A percentile compares a stretch with the other conserved stretches of the same genome.
Evolutionary conservation across 2,888 invertebrate genomes (phyloP).

Genomic region (Epiblema foenella): DNA sequence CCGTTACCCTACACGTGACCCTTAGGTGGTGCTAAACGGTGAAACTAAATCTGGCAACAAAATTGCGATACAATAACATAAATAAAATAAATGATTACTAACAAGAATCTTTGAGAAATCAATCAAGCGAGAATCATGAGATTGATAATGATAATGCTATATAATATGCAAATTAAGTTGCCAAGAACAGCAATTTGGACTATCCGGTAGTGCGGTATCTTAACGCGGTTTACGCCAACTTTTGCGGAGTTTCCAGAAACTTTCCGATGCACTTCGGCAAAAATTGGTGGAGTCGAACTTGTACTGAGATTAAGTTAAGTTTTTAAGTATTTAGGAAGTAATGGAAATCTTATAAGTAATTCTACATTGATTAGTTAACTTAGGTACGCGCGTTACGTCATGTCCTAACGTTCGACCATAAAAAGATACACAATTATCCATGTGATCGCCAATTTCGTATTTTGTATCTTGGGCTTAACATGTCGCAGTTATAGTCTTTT

Average conservation of each 20-base stretch:
- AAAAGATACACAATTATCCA: no score
- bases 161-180: conserved; percentile 35
- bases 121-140: conserved; percentile 13
- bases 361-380: background rate
- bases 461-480: no score
- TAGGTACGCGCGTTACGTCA: background rate
- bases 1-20: no score
- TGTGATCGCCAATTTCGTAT: no score
- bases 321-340: conserved; percentile 29
- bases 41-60: no score
- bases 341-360: conserved; percentile 18
- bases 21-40: no score
- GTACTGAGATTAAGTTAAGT: conserved; percentile 29
- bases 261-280: conserved; percentile 38
- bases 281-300: conserved; percentile 40
- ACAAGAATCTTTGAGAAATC: conserved; percentile 15
- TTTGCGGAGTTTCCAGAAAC: conserved; percentile 33
- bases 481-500: no score
- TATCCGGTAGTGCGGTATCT: conserved; percentile 36
- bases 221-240: conserved; percentile 34
- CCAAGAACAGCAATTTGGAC: conserved; percentile 40
- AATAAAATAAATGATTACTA: background rate
- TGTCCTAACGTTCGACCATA: no score
- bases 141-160: conserved; percentile 33
- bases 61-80: no score